Conservation (phyloP, 2,797 vertebrate genomes). For the Ctenopoma multispine region DNA sequence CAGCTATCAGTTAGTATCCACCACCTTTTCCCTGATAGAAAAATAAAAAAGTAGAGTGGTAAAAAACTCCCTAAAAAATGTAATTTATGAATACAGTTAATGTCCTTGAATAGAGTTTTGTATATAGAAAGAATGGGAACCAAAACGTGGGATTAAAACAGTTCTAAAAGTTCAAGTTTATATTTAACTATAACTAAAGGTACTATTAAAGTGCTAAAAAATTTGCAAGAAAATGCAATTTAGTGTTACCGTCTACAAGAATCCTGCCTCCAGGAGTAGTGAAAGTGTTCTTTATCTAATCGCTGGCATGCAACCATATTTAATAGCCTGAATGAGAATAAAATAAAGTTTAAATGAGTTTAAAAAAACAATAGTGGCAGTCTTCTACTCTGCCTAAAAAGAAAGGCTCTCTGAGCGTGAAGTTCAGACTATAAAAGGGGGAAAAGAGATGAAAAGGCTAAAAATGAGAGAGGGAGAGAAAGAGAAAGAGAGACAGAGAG, state of each 20-base stretch:
- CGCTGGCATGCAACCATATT: slow-evolving; percentile 41
- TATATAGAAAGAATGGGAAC: too few relatives aligned
- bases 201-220: background rate
- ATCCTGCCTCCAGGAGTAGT: slow-evolving; percentile 78
- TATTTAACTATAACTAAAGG: background rate
- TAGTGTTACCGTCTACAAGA: slow-evolving; percentile 69
- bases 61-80: too few relatives aligned
- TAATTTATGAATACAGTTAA: too few relatives aligned
- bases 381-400: slow-evolving; percentile 50
- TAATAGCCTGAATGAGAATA: slow-evolving; percentile 55
- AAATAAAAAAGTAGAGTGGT: too few relatives aligned
- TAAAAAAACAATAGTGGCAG: slow-evolving; percentile 41
- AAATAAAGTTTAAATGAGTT: slow-evolving; percentile 53
- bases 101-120: too few relatives aligned
- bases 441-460: slow-evolving; percentile 72
- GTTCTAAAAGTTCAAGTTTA: too few relatives aligned
- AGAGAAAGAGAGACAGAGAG: slow-evolving; percentile 35
- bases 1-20: too few relatives aligned
- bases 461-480: slow-evolving; percentile 60
- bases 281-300: slow-evolving; percentile 65
- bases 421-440: slow-evolving; percentile 57
- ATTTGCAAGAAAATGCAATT: slow-evolving; percentile 69
- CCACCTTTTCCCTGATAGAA: too few relatives aligned
- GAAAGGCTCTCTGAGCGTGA: slow-evolving; percentile 46
- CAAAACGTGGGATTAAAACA: too few relatives aligned